phyloP scores from a whole-genome alignment of 2,888 invertebrate genomes.

The Alentia gelatinosa region DNA sequence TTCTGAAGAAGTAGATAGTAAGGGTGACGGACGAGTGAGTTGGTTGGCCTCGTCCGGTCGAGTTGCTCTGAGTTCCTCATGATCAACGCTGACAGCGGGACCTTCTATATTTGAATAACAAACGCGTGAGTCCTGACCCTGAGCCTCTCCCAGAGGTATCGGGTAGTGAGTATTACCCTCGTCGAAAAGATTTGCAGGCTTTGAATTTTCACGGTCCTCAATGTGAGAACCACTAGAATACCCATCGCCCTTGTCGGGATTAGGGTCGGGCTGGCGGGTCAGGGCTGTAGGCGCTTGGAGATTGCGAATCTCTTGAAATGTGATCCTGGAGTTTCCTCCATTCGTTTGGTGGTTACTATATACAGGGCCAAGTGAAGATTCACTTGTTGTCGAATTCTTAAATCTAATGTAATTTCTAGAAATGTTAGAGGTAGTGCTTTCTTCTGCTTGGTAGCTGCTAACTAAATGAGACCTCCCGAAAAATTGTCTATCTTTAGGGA shows the following conservation, averaged over 20 bases:
- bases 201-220: background rate
- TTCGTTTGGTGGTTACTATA: background rate
- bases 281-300: background rate
- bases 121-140: background rate
- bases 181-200: background rate
- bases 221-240: background rate
- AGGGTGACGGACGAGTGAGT: background rate
- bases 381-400: background rate
- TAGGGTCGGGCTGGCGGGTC: background rate
- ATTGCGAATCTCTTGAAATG: background rate
- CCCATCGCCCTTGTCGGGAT: background rate
- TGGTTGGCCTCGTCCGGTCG: background rate
- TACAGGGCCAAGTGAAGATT: background rate
- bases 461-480: background rate
- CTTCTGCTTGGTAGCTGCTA: background rate
- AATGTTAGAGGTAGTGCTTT: background rate
- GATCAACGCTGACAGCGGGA: background rate
- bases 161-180: background rate
- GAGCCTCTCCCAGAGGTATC: background rate
- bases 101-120: no score
- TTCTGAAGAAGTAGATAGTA: background rate
- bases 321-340: background rate
- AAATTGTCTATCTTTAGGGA: background rate
- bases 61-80: background rate
- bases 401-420: background rate